Conservation (phyloP, 2,797 vertebrate genomes). For the Gouania willdenowi region DNA sequence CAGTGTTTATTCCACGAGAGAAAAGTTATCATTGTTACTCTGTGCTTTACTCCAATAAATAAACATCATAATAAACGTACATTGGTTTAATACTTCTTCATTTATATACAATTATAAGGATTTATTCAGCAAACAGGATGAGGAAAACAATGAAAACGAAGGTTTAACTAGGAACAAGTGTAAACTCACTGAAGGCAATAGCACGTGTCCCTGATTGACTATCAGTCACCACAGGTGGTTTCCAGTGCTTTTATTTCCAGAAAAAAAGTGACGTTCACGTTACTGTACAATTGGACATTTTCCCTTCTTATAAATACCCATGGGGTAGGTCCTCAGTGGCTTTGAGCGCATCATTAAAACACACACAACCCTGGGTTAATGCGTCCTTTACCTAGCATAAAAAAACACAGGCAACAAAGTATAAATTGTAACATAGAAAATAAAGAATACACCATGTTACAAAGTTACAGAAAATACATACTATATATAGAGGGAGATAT, state of each 20-base stretch:
- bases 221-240: slow-evolving; percentile 82
- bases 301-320: slow-evolving; percentile 98
- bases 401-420: slow-evolving; percentile 79
- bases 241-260: slow-evolving; percentile 98
- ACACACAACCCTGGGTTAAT: slow-evolving; percentile 99
- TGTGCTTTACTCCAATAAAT: too few species aligned
- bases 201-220: too few species aligned
- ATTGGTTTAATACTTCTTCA: too few species aligned
- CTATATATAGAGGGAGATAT: slow-evolving; percentile 45
- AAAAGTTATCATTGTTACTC: too few species aligned
- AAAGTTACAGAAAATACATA: slow-evolving; percentile 85
- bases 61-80: too few species aligned
- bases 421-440: slow-evolving; percentile 71
- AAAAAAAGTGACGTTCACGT: slow-evolving; percentile 89
- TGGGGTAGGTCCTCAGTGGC: slow-evolving; percentile 98
- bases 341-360: slow-evolving; percentile 93
- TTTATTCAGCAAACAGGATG: too few species aligned
- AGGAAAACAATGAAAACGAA: too few species aligned
- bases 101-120: too few species aligned
- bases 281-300: slow-evolving; percentile 94
- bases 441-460: slow-evolving; percentile 82
- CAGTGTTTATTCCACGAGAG: too few species aligned
- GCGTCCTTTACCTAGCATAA: slow-evolving; percentile 80
- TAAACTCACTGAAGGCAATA: too few species aligned
- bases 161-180: too few species aligned